Base-by-base conservation (phyloP, 2,113 vertebrate species). In the Stigmatopora nigra region DNA sequence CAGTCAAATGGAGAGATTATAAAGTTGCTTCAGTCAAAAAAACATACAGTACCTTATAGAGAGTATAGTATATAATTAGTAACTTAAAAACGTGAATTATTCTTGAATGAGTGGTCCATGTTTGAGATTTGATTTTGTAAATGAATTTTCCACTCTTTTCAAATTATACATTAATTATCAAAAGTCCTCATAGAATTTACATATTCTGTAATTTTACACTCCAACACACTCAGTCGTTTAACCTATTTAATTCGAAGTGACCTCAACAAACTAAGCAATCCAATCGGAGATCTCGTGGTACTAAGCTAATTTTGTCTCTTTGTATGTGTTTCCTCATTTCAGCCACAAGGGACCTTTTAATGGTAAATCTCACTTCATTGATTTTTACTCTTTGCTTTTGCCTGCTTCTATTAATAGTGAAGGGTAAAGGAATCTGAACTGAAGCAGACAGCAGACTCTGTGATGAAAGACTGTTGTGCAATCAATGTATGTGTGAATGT, bases 281-380 rank as follows among this genome's bases (percentile, higher is more conserved):
- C 51, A 72, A 70, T 36, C n/a, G 59, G 57, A 45, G 61, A 60
- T 72, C 52, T 44, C 49, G 10, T 22, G 17, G 12, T 53, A 45
- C 65, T 62, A 46, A 70, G 68, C 38, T 58, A 45, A 71, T 73
- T 67, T 49, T 55, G 80, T 76, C 41, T 71, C 57, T 61, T 46
- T 36, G 7, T 63, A 13, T 69, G 59, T 75, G 69, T 75, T 73
- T 79, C 68, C 46, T 69, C 69, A 60, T 73, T 68, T 52, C 15
- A 59, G 57, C 71, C 76, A 51, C 19, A 3, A 53, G 71, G 62
- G 71, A 79, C 20, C 45, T 68, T 67, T 68, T 69, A 51, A 63
- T 47, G 67, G 62, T 36, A 51, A 31, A 58, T 46, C 9, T 45
- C 19, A 67, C 49, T 22, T 68, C 15, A 60, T 53, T 70, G 64